Evolutionary conservation across 2,888 invertebrate genomes (phyloP).

Genomic region (Diogma glabrata): DNA sequence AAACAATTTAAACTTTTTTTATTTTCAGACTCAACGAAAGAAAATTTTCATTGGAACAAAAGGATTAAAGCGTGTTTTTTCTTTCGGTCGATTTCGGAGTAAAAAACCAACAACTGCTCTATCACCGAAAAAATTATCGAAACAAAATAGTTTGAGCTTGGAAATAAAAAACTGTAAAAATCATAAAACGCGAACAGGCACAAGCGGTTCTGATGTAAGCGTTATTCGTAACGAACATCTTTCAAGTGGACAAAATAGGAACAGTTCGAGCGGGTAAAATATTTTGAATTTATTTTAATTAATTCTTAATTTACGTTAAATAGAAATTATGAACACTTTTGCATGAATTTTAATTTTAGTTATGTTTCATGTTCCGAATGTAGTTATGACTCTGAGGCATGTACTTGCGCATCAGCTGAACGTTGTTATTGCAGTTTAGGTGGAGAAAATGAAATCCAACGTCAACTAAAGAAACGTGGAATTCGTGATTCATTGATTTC

Average conservation of each 20-base stretch:
- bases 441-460: conserved; percentile 37
- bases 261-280: conserved; percentile 50
- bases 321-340: not conserved
- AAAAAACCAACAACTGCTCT: too few species aligned
- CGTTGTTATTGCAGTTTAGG: conserved; percentile 77
- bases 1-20: not conserved
- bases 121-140: conserved; percentile 12
- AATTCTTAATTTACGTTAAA: conserved; percentile 11
- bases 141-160: conserved; percentile 24
- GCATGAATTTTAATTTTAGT: conserved; percentile 26
- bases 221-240: conserved; percentile 47
- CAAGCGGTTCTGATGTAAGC: conserved; percentile 51
- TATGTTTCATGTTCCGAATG: conserved; percentile 85
- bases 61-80: conserved; percentile 51
- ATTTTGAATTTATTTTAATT: too few species aligned
- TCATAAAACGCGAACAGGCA: conserved; percentile 38
- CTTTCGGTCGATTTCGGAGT: conserved; percentile 37
- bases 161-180: conserved; percentile 34
- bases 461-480: conserved; percentile 22
- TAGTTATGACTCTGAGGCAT: conserved; percentile 72
- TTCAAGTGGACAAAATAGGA: conserved; percentile 45
- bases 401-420: conserved; percentile 62
- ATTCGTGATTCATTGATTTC: conserved; percentile 33
- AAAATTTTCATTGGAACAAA: conserved; percentile 48
- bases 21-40: conserved; percentile 42